Conservation (phyloP, 2,888 invertebrate species). For the Rhaphigaster nebulosa region DNA sequence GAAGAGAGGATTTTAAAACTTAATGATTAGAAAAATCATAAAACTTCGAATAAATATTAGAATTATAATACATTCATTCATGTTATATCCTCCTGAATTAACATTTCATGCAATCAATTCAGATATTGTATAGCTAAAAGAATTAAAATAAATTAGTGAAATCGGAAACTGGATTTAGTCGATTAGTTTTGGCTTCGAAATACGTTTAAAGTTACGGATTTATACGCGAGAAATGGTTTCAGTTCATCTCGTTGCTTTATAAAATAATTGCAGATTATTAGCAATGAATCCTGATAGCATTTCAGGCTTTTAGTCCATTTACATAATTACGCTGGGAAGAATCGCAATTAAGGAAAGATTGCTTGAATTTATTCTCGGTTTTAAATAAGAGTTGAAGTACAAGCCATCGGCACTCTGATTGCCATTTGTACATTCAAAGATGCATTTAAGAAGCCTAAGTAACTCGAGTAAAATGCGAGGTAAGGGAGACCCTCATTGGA, state of each 20-base stretch:
- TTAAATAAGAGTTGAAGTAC: background rate
- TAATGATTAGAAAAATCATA: no score
- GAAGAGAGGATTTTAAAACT: no score
- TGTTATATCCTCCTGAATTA: no score
- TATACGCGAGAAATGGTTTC: background rate
- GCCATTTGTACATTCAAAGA: background rate
- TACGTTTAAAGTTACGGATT: background rate
- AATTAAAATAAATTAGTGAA: no score
- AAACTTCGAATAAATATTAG: no score
- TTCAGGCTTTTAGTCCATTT: background rate
- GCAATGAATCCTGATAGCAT: background rate
- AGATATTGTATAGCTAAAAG: no score
- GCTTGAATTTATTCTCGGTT: background rate
- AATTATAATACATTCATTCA: no score
- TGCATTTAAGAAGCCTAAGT: background rate
- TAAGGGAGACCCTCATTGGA: background rate
- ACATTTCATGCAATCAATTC: no score
- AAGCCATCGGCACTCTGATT: background rate
- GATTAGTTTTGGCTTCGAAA: background rate
- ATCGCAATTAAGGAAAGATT: background rate
- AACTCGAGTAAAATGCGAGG: background rate
- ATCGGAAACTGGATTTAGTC: background rate
- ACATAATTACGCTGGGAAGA: background rate
- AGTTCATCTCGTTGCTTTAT: background rate
- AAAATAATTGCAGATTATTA: background rate